Evolutionary conservation across 2,888 invertebrate species (phyloP), one percentile per base, ranked within the genome.

Genomic region (Melieria omissa): DNA sequence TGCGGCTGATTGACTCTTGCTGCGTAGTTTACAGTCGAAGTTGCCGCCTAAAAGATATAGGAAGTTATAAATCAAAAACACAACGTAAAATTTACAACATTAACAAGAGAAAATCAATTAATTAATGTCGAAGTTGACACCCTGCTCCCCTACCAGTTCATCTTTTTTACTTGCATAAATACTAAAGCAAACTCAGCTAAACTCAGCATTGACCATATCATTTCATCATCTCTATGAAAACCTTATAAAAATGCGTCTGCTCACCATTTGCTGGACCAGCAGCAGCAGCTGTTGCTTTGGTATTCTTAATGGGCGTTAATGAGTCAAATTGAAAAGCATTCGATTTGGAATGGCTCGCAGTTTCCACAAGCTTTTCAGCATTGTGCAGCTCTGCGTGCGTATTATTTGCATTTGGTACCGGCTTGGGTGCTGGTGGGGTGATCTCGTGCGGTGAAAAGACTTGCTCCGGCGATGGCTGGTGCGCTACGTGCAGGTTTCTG

Each of bases 251-350:
- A 45, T 10, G 49, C 45, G 16, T 46, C 16, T 16, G 4, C 68
- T 73, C 70, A 75, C 75, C 72, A 5, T 65, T 73, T 63, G 46
- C 64, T 70, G 55, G 9, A 44, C 54, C 41, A 49, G 10, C 14
- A n/a, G 5, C 57, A 71, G 57, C n/a, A 29, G 29, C 29, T 29
- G 29, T 16, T 16, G 9, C n/a, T 62, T 49, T 64, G 64, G 49
- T n/a, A 10, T 47, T 78, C 84, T 81, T 78, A 85, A 29, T 86
- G 77, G 86, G 86, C 81, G 87, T 86, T n/a, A 87, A 80, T 74
- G 87, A 86, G 81, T 87, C 87, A 74, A 87, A 87, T 79, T 87
- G 86, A 75, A 87, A 87, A 75, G 83, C 86, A 81, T 83, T 86
- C 76, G 85, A 85, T 72, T 86, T 85, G 73, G 86, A 86, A 75